phyloP scores from a whole-genome alignment of 2,113 vertebrate species.

The Prionailurus bengalensis region DNA sequence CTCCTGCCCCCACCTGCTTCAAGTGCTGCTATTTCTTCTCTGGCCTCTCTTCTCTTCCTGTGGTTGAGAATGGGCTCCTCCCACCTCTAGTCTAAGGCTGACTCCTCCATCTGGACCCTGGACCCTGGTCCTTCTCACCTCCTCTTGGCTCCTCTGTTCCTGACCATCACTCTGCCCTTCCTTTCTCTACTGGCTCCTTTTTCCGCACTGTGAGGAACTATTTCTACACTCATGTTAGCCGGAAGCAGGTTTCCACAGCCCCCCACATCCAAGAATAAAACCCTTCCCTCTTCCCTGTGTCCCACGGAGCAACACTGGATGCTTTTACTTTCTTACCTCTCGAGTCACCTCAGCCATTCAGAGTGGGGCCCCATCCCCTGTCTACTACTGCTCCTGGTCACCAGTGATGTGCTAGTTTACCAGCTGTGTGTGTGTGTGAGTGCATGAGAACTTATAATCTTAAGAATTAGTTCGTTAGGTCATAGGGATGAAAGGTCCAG shows the following conservation, averaged over 20 bases:
- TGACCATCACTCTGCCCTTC: not conserved
- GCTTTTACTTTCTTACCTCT: not conserved
- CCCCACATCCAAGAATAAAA: not conserved
- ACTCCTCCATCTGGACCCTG: not conserved
- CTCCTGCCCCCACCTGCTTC: not conserved
- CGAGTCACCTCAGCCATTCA: not conserved
- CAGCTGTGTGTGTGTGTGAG: too few relatives aligned
- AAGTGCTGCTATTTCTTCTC: not conserved
- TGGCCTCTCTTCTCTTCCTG: not conserved
- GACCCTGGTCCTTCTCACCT: not conserved
- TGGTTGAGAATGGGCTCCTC: not conserved
- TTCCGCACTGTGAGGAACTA: rapidly evolving
- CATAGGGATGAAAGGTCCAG: not conserved
- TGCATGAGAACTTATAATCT: not conserved
- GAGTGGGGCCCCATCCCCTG: not conserved
- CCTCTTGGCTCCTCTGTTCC: not conserved
- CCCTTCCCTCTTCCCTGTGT: not conserved
- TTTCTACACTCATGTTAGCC: too few relatives aligned
- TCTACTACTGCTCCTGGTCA: not conserved
- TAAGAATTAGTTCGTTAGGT: not conserved
- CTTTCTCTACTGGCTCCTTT: not conserved
- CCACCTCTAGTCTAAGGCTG: not conserved
- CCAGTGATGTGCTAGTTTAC: not conserved
- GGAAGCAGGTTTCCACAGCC: not conserved
- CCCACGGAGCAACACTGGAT: not conserved